Percentiles rank a stretch among this genome's conserved stretches.
Conservation (phyloP, 2,888 invertebrate species). For the Drosophila maculinotata region DNA sequence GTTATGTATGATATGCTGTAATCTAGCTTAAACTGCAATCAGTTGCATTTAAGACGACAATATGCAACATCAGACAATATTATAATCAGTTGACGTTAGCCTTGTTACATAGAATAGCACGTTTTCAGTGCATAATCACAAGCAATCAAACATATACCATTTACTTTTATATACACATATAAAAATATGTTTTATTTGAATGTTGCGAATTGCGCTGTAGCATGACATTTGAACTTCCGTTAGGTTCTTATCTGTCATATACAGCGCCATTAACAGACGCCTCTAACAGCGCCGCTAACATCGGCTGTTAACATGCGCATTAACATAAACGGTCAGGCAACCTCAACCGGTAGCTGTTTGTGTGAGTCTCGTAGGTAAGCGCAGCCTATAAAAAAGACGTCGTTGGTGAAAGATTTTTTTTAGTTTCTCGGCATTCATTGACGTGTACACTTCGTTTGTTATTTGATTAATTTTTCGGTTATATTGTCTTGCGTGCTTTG, state of each 20-base stretch:
- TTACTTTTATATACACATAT: too few species aligned
- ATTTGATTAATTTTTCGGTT: slow-evolving; percentile 5
- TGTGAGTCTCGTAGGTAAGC: slow-evolving; percentile 1
- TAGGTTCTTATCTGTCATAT: slow-evolving; percentile 17
- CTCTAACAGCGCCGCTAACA: slow-evolving; percentile 27
- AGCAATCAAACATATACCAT: too few species aligned
- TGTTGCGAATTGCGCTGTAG: slow-evolving; percentile 44
- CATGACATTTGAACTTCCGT: slow-evolving; percentile 60
- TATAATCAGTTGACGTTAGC: slow-evolving; percentile 33
- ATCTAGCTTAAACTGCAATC: slow-evolving; percentile 35
- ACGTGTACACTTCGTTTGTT: slow-evolving; percentile 46
- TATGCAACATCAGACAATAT: background rate
- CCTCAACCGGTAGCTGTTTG: slow-evolving; percentile 13
- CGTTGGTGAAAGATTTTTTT: slow-evolving; percentile 46
- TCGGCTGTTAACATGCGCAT: slow-evolving; percentile 11
- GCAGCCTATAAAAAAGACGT: slow-evolving; percentile 58
- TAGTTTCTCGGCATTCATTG: slow-evolving; percentile 53
- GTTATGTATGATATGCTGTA: slow-evolving; percentile 39
- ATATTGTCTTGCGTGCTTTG: background rate
- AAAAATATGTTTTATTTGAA: too few species aligned
- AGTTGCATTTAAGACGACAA: slow-evolving; percentile 45
- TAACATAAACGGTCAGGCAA: slow-evolving; percentile 7
- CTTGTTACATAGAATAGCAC: slow-evolving; percentile 42
- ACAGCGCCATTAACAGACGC: background rate
- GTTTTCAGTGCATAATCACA: slow-evolving; percentile 20